Evolutionary conservation across 53 echinoderm and acorn worm genomes (phyloP).

Genomic region (Patiria pectinifera): DNA sequence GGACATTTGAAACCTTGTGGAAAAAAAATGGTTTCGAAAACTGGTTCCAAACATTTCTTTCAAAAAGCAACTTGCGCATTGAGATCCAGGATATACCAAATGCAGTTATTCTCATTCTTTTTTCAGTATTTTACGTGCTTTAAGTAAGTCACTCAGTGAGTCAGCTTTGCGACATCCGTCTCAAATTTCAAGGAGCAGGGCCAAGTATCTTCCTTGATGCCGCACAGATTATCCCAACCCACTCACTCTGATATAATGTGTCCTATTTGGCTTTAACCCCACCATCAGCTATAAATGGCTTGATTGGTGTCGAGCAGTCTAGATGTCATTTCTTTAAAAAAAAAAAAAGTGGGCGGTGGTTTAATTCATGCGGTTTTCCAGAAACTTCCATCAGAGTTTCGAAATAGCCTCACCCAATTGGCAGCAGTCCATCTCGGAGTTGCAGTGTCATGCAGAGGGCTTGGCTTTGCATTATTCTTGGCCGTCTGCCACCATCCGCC

Average conservation of each 20-base stretch:
- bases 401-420: conserved; percentile 26
- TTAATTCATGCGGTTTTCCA: conserved; percentile 23
- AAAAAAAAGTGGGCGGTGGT: neutral
- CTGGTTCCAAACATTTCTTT: no score
- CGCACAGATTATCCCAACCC: neutral
- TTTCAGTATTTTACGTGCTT: neutral
- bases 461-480: conserved; percentile 6
- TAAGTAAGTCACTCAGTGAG: neutral
- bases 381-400: conserved; percentile 1
- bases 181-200: neutral
- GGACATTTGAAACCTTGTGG: no score
- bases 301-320: conserved; percentile 1
- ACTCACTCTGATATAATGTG: neutral
- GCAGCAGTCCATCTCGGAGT: conserved; percentile 22
- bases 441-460: conserved; percentile 18
- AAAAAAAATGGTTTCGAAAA: no score
- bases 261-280: neutral
- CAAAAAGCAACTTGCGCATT: no score
- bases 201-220: neutral
- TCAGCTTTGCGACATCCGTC: neutral
- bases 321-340: neutral
- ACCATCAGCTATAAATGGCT: neutral
- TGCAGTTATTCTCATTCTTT: no score
- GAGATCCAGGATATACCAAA: no score
- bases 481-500: neutral